Conservation (phyloP, 2,113 vertebrate species). For the Psephotus haematonotus region DNA sequence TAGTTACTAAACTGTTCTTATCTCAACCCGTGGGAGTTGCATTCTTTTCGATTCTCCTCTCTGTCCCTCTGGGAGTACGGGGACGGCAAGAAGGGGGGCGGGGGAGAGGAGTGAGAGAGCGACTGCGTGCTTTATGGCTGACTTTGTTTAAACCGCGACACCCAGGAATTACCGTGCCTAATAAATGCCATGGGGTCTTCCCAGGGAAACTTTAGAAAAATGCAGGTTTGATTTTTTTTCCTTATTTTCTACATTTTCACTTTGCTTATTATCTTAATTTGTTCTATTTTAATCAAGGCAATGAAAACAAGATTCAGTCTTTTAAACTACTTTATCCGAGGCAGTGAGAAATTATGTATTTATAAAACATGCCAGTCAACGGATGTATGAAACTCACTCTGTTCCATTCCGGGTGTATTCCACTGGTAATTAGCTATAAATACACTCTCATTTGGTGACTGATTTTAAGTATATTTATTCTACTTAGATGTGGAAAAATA, state of each 20-base stretch:
- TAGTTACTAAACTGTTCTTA: no score
- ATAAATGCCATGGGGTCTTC: background rate
- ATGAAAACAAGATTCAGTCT: background rate
- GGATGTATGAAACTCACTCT: background rate
- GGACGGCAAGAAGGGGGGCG: no score
- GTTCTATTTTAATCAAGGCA: background rate
- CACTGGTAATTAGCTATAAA: constrained; percentile 13
- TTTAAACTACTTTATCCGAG: background rate
- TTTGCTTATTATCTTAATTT: background rate
- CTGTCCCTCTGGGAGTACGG: no score
- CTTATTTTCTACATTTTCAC: background rate
- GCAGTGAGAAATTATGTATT: background rate
- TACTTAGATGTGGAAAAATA: constrained; percentile 39
- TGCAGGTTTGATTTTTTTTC: no score
- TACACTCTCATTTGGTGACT: constrained; percentile 53
- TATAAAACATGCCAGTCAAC: background rate
- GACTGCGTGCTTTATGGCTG: no score
- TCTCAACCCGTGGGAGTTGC: no score
- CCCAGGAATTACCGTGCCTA: background rate
- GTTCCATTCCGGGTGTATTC: background rate
- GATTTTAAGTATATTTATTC: constrained; percentile 58
- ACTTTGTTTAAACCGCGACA: no score
- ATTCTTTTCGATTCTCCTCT: no score
- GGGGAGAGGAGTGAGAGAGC: no score
- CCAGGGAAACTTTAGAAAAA: background rate